Conservation (phyloP, 2,888 invertebrate genomes). For the Ferrisia virgata region DNA sequence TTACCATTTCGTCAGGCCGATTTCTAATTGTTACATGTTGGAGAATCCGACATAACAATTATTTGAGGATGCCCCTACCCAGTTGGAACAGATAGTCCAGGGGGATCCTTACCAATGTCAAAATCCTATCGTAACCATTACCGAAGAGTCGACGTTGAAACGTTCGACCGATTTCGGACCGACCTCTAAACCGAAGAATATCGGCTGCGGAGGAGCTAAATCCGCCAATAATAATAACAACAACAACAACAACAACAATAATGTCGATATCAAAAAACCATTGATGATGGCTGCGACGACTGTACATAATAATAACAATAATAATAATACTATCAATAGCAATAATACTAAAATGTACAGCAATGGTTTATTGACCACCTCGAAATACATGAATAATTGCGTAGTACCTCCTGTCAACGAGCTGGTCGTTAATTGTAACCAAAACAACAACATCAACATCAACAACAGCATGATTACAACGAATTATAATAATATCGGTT, state of each 20-base stretch:
- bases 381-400: neutral
- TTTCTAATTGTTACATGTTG: slow-evolving; percentile 78
- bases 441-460: neutral
- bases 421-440: neutral
- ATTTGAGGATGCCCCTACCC: slow-evolving; percentile 40
- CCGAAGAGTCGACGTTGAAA: slow-evolving; percentile 36
- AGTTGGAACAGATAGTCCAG: slow-evolving; percentile 33
- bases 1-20: slow-evolving; percentile 91
- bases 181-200: neutral
- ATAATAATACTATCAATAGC: no score
- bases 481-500: neutral
- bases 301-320: neutral
- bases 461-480: neutral
- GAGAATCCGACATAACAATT: slow-evolving; percentile 81
- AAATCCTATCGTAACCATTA: slow-evolving; percentile 24
- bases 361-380: neutral
- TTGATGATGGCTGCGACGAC: neutral
- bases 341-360: neutral
- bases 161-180: slow-evolving; percentile 13
- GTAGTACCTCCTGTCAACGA: neutral
- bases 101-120: slow-evolving; percentile 41
- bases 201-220: neutral
- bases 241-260: neutral
- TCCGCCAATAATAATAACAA: neutral
- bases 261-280: neutral